Percentiles rank a stretch among this genome's conserved stretches.
phyloP scores from a whole-genome alignment of 2,797 vertebrate species.

The Poeciliopsis turneri region DNA sequence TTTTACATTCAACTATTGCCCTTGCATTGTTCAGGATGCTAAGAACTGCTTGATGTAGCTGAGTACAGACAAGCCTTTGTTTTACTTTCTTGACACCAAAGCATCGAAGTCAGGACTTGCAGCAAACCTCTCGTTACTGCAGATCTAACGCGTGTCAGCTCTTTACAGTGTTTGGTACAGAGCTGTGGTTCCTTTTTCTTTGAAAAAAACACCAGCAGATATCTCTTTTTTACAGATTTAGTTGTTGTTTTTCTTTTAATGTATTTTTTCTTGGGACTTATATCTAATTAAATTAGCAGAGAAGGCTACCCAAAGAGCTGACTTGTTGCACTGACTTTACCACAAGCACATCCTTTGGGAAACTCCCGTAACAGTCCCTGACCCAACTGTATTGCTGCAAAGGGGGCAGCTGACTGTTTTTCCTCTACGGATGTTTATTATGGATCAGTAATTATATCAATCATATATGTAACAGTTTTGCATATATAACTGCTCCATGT shows the following conservation, averaged over 20 bases:
- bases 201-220: not conserved
- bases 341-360: constrained; percentile 13
- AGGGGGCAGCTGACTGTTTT: constrained; percentile 19
- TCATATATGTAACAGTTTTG: constrained; percentile 13
- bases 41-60: not conserved
- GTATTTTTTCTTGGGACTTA: not conserved
- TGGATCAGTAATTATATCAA: constrained; percentile 12
- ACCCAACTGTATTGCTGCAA: constrained; percentile 26
- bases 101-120: not conserved
- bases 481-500: constrained; percentile 15
- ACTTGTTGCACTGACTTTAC: constrained; percentile 4
- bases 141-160: not conserved
- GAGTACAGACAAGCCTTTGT: not conserved
- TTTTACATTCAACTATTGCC: not conserved
- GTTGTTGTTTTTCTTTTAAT: not conserved
- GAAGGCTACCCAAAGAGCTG: not conserved
- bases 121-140: not conserved
- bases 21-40: not conserved
- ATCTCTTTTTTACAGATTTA: not conserved
- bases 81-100: not conserved
- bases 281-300: not conserved
- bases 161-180: not conserved
- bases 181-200: not conserved
- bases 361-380: constrained; percentile 13
- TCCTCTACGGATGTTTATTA: constrained; percentile 32